These are phyloP conservation scores for Crematogaster levior DNA, from an alignment of 2,888 invertebrate genomes.

Conservation along the genomic window DNA sequence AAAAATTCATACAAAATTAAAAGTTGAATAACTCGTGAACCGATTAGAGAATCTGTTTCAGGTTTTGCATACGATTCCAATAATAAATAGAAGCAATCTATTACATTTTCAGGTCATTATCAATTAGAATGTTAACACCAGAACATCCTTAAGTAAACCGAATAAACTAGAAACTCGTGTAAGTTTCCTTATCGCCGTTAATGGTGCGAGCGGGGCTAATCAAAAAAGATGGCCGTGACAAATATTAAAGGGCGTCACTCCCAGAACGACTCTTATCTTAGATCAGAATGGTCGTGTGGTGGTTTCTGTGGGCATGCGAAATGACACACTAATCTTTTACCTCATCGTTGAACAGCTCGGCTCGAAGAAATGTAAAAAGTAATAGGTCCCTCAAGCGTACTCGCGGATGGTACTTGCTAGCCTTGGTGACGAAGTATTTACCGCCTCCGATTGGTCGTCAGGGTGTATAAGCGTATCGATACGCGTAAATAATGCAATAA, in stretches of 20 bases:
- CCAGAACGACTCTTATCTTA: slow-evolving; percentile 55
- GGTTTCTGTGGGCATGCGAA: slow-evolving; percentile 50
- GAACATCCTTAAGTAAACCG: slow-evolving; percentile 3
- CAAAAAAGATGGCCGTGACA: slow-evolving; percentile 58
- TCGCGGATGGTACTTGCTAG: slow-evolving; percentile 53
- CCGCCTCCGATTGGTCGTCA: slow-evolving; percentile 56
- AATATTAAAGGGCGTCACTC: slow-evolving; percentile 61
- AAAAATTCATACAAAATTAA: too few relatives aligned
- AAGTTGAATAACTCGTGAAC: too few relatives aligned
- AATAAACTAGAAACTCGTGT: slow-evolving; percentile 28
- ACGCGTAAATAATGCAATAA: slow-evolving; percentile 42
- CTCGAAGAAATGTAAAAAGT: slow-evolving; percentile 49
- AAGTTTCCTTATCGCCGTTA: slow-evolving; percentile 46
- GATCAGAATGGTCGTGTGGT: slow-evolving; percentile 31
- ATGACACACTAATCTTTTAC: slow-evolving; percentile 42
- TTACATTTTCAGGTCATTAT: too few relatives aligned
- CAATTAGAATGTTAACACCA: too few relatives aligned
- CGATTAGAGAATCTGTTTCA: too few relatives aligned
- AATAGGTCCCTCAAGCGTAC: slow-evolving; percentile 46
- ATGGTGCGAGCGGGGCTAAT: slow-evolving; percentile 61
- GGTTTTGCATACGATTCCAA: too few relatives aligned
- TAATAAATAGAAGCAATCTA: too few relatives aligned
- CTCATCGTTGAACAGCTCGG: slow-evolving; percentile 24
- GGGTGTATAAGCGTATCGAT: slow-evolving; percentile 33
- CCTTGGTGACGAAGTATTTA: slow-evolving; percentile 60